Evolutionary conservation across 2,113 vertebrate species (phyloP).

Genomic region (Pluvianellus socialis): DNA sequence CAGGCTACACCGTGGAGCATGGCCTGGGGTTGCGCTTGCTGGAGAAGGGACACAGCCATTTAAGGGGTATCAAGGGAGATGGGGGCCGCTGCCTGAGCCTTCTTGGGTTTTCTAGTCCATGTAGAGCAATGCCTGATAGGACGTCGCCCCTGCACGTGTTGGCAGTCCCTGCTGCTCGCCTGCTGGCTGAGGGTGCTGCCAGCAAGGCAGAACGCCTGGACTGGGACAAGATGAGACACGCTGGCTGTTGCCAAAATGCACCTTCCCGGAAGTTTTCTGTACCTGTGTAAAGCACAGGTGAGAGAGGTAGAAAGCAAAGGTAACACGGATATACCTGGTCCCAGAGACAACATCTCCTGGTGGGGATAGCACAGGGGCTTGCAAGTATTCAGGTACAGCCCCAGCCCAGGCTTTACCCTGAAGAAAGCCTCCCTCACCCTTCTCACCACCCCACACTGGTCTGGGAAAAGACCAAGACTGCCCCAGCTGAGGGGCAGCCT

Average conservation of each 20-base stretch:
- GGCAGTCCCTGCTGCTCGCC: neutral
- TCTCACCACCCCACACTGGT: fast-evolving
- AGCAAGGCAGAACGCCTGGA: neutral
- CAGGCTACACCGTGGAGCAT: neutral
- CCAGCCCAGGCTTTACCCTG: neutral
- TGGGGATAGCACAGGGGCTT: neutral
- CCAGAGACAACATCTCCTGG: neutral
- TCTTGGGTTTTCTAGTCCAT: neutral
- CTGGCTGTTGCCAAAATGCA: neutral
- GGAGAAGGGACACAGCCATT: neutral
- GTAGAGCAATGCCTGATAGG: neutral
- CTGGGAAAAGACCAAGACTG: neutral
- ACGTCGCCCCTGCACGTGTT: fast-evolving
- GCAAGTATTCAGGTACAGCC: neutral
- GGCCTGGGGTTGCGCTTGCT: fast-evolving
- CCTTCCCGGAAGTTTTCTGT: neutral
- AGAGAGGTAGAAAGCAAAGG: neutral
- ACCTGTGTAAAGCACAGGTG: neutral
- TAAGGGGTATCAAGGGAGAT: neutral
- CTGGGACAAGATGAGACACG: neutral
- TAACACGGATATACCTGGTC: neutral
- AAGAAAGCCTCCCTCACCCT: neutral
- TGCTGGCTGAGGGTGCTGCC: neutral
- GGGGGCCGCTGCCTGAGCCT: neutral
- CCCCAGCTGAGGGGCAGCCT: neutral